Percentiles rank a stretch among this genome's conserved stretches.
Conservation (phyloP, 2,797 vertebrate genomes). For the Pitangus sulphuratus region DNA sequence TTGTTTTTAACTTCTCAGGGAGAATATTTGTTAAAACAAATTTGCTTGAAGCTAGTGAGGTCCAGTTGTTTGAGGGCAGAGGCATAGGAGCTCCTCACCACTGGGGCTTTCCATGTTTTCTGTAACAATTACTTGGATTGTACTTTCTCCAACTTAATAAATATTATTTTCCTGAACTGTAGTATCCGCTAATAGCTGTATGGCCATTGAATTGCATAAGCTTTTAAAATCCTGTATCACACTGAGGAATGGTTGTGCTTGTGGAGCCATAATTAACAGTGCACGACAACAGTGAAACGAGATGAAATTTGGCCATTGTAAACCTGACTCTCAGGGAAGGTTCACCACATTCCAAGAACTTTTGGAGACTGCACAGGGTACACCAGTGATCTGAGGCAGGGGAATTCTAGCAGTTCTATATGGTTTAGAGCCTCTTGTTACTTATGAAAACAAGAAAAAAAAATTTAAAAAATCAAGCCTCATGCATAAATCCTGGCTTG, state of each 20-base stretch:
- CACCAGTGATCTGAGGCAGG: background rate
- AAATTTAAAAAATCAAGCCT: background rate
- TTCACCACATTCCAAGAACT: background rate
- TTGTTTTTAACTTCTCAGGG: rapidly evolving
- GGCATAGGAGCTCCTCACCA: background rate
- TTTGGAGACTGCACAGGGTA: background rate
- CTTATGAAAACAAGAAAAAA: background rate
- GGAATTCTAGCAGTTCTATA: background rate
- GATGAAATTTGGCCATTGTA: background rate
- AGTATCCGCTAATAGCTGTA: background rate
- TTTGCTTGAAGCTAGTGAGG: background rate
- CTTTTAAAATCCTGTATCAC: background rate
- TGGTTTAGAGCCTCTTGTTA: background rate
- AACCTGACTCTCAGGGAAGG: background rate
- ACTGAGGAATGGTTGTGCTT: background rate
- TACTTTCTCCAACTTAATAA: background rate
- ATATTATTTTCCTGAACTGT: background rate
- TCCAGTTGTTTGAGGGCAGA: background rate
- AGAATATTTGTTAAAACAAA: background rate
- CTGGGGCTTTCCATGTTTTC: background rate
- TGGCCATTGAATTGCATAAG: background rate
- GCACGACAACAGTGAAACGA: background rate
- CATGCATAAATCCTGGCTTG: background rate
- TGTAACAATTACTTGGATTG: background rate
- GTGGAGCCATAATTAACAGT: background rate